Conservation (phyloP, 2,888 invertebrate genomes). For the Stenolophus ochropezus region DNA sequence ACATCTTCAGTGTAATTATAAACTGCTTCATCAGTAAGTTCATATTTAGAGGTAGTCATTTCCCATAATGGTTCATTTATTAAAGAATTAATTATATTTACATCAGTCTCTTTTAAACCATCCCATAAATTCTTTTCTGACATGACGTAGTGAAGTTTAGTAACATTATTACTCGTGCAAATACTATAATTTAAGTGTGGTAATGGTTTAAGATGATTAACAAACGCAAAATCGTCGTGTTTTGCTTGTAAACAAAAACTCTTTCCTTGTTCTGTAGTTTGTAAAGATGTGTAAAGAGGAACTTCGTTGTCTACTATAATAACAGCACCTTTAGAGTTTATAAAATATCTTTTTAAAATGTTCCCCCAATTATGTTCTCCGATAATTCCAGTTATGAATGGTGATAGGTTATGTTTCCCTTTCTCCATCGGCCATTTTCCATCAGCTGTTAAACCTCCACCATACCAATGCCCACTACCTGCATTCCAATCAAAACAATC, state of each 20-base stretch:
- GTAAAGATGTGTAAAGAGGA: conserved; percentile 87
- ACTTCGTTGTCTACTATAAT: conserved; percentile 85
- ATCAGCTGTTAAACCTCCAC: conserved; percentile 87
- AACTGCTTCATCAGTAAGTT: conserved; percentile 81
- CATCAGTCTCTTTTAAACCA: conserved; percentile 85
- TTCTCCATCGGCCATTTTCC: conserved; percentile 90
- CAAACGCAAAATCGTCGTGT: conserved; percentile 87
- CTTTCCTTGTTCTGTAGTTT: conserved; percentile 75
- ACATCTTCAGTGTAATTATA: conserved; percentile 90
- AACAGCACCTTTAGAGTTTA: conserved; percentile 90
- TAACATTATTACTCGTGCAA: conserved; percentile 88
- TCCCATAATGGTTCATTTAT: conserved; percentile 92
- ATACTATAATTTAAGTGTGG: conserved; percentile 89
- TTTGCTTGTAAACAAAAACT: conserved; percentile 87
- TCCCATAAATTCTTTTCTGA: conserved; percentile 90
- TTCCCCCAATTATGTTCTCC: conserved; percentile 86
- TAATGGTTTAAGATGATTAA: conserved; percentile 80
- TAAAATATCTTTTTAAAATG: conserved; percentile 87
- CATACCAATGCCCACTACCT: conserved; percentile 84
- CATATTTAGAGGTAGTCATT: conserved; percentile 81
- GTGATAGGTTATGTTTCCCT: conserved; percentile 83
- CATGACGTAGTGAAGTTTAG: conserved; percentile 84
- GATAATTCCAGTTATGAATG: conserved; percentile 89
- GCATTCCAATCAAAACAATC: conserved; percentile 89
- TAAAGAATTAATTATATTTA: conserved; percentile 83